Conservation (phyloP, 2,113 vertebrate species). For the Leptodactylus fuscus region DNA sequence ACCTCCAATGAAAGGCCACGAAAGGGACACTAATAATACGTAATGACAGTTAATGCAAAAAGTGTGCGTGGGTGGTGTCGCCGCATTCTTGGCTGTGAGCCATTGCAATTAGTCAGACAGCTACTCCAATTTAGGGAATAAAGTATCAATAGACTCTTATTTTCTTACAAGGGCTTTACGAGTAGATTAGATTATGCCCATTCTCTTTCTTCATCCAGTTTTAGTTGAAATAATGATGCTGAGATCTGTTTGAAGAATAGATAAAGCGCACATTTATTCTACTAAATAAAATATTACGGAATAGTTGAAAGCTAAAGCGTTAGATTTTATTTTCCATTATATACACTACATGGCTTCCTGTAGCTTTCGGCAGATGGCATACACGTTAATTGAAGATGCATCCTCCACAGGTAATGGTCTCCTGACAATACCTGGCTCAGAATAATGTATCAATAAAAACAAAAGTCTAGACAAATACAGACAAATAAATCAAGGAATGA, state of each 20-base stretch:
- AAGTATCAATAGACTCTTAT: constrained; percentile 16
- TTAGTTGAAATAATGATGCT: neutral
- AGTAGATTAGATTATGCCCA: constrained; percentile 11
- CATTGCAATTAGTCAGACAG: constrained; percentile 24
- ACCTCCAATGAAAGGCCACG: constrained; percentile 41
- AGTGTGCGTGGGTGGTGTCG: constrained; percentile 23
- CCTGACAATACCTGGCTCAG: neutral
- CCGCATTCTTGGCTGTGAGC: neutral
- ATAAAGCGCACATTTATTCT: neutral
- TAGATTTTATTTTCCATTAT: constrained; percentile 12
- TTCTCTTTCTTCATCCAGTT: neutral
- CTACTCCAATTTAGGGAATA: constrained; percentile 37
- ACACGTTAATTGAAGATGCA: neutral
- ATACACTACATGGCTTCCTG: neutral
- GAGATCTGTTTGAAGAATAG: neutral
- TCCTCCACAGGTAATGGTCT: neutral
- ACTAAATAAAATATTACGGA: constrained; percentile 2
- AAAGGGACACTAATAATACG: constrained; percentile 45
- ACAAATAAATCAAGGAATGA: neutral
- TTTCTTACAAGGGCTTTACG: neutral
- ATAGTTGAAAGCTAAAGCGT: neutral
- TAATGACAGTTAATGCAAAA: constrained; percentile 48
- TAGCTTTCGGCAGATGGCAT: neutral
- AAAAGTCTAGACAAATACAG: neutral
- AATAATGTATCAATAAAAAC: neutral